Evolutionary conservation across 2,888 invertebrate genomes (phyloP), one percentile per base, ranked within the genome.

Genomic region (Yponomeuta plumbellus): DNA sequence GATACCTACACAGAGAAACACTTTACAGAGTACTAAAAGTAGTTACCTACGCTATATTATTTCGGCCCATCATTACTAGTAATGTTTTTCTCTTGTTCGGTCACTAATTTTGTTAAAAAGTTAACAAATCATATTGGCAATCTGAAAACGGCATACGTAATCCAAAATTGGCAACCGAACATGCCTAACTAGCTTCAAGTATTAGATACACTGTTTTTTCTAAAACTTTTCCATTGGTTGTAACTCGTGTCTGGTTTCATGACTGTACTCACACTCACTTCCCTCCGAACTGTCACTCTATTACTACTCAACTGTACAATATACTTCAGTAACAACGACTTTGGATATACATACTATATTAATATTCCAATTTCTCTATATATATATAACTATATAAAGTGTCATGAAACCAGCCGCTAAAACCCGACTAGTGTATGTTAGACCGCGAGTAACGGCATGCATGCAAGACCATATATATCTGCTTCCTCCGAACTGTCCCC

Each of bases 1-100:
- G 79, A 80, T 80, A 88, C 88, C 86, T 86, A 88, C 88, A 91
- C 91, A 91, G 91, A 91, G 91, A 88, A 91, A 91, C 91, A 91
- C 91, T 89, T 85, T 80, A 90, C 91, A 91, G 72, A 85, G 77
- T 76, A 81, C 84, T 81, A 75, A 76, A 78, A 77, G 85, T 86
- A 85, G 85, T 79, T 71, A 34, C 34, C 34, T 34, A 79, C 74
- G 89, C 88, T 86, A 85, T 83, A 80, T 84, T 84, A 81, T 85
- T 80, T 68, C 68, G 85, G 88, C 85, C 88, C 87, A 83, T 81
- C 72, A 81, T 83, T 85, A 85, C 86, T 52, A 80, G 84, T 89
- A 89, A 88, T 73, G 73, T 68, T 52, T 75, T 70, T 68, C 20
- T 61, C 67, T 81, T 87, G 88, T 84, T 81, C 89, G 88, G 79